Base-by-base conservation (phyloP, 2,888 invertebrate genomes). In the Hedychridium roseum region DNA sequence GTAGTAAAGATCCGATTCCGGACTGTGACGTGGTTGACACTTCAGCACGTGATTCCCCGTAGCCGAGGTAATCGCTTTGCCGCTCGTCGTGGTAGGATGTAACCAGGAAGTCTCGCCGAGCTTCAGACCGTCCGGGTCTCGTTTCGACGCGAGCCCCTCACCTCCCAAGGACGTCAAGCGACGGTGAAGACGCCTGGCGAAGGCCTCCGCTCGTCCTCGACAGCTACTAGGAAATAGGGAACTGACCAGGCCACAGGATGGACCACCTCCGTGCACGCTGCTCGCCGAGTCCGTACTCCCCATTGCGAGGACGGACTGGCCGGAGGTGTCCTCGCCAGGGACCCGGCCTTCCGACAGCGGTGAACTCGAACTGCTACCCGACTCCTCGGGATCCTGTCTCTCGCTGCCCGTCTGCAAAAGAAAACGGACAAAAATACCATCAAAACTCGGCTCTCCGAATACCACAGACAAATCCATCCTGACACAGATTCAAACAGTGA, bases 141-240 rank as follows among this genome's bases (percentile, higher is more conserved):
- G 64, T 51, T 16, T 16, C 54, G 30, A 80, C 76, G 61, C 80
- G 2, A 57, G 49, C 0, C 43, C 45, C 45, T 81, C 79, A 56
- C 81, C 81, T 40, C 89, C 89, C 57, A 91, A 83, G 57, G 88
- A 86, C 64, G 87, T 85, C 63, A 92, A 81, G 55, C 90, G 87
- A 44, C 87, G 87, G 73, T 91, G 90, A 54, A 92, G 81, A 71
- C 88, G 87, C 50, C 88, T 84, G 57, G 91, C 91, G 79, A 92
- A 91, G 48, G 90, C 89, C 74, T 91, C 91, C 45, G 91, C 91
- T 44, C 89, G 85, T 49, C 88, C 88, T 50, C 90, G 85, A 77
- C 91, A 92, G 78, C 89, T 90, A 86, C 88, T 88, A 1, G 76
- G 71, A 21, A 76, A 70, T 0, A 76, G 54, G 0, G 74, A 71